Evolutionary conservation across 2,113 vertebrate species (phyloP), one percentile per base, ranked within the genome.

Genomic region (Zingel zingel): DNA sequence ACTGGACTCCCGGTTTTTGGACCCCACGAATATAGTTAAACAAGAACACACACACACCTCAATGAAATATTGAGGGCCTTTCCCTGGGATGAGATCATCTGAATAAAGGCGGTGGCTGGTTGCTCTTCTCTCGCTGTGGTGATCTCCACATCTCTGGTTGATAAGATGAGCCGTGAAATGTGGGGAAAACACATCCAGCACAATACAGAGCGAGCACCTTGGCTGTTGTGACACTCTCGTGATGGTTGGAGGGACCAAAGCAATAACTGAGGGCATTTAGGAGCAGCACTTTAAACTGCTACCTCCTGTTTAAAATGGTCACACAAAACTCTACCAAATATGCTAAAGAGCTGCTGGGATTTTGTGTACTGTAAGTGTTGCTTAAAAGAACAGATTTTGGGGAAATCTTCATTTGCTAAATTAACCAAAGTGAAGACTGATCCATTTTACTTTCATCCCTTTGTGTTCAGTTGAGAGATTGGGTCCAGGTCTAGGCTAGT

Each of bases 61-160:
- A 3, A 89, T 90, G 16, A 88, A 90, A 90, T 86, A 90, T 84
- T 90, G 71, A 92, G 27, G 45, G 11, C 25, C 62, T 54, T 70
- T 77, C 48, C 23, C 59, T n/a, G 6, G 50, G 74, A 90, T 79
- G 64, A 84, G 82, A 75, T 82, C 85, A 77, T 80, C 33, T 67
- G 74, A 68, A 39, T n/a, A 39, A 43, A 87, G 84, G 71, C 36
- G 69, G 71, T 61, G 70, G 74, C 69, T 65, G 72, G 72, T 11
- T 56, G 36, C 74, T 81, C 47, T 19, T 47, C 56, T 73, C 43
- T 80, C 21, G 33, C n/a, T 33, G 47, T 23, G 53, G 47, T 70
- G 61, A 33, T 82, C 63, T 58, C 62, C 54, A 50, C 15, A 16
- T 65, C 68, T 58, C 71, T 10, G 45, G 43, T 53, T 59, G 76